These are phyloP conservation scores for Chlamydotis undulata DNA, from an alignment of 2,113 vertebrate species.

Conservation along the genomic window DNA sequence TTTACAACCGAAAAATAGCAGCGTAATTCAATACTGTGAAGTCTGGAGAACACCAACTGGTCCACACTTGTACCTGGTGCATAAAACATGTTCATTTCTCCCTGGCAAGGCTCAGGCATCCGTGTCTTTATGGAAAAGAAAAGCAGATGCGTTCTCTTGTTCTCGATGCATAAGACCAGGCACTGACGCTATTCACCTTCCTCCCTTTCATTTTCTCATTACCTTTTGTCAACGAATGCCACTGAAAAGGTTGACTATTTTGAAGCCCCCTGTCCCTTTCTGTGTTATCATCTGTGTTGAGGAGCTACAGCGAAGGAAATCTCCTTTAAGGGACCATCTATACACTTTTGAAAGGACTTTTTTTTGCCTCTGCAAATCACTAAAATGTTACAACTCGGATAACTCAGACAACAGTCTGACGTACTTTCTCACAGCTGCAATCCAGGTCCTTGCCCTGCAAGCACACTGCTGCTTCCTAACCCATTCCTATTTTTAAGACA, in stretches of 20 bases:
- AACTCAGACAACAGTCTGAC: too few relatives aligned
- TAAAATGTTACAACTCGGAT: background rate
- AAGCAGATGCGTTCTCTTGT: background rate
- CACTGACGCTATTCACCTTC: background rate
- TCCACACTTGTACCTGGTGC: background rate
- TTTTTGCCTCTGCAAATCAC: background rate
- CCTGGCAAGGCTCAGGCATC: background rate
- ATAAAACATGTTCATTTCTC: background rate
- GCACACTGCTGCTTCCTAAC: background rate
- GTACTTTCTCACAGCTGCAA: background rate
- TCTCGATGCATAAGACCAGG: background rate
- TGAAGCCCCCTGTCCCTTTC: background rate
- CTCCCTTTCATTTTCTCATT: background rate
- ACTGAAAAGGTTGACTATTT: background rate
- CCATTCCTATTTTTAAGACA: background rate
- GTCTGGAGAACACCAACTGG: background rate
- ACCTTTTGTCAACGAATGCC: background rate
- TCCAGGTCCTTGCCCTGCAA: background rate
- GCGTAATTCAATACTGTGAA: background rate
- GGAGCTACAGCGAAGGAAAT: background rate
- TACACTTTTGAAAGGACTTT: background rate
- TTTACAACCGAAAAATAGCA: background rate
- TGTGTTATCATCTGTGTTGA: background rate
- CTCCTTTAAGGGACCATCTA: background rate
- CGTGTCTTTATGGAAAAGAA: background rate